Evolutionary conservation across 2,113 vertebrate species (phyloP).

Genomic region (Cairina moschata): DNA sequence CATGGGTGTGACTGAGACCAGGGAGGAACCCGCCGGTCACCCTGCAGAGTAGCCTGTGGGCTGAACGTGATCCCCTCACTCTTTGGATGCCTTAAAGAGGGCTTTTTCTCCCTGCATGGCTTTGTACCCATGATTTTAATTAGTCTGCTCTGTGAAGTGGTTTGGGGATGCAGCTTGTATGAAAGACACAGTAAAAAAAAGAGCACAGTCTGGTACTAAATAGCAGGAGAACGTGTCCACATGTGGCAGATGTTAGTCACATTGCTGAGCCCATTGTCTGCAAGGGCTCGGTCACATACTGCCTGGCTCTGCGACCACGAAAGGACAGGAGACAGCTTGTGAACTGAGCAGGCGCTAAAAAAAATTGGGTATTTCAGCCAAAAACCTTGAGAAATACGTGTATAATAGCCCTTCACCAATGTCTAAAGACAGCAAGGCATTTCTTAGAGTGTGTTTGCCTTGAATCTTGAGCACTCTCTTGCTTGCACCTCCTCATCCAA

Average conservation of each 20-base stretch:
- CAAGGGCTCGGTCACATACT: not conserved
- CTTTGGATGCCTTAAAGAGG: not conserved
- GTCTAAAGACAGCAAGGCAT: rapidly evolving
- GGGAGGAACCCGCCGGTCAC: not conserved
- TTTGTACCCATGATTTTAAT: not conserved
- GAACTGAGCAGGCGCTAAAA: not conserved
- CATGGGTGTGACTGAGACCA: not conserved
- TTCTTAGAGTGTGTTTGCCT: rapidly evolving
- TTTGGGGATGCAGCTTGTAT: not conserved
- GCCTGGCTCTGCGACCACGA: not conserved
- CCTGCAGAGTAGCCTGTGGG: not conserved
- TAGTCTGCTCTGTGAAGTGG: constrained; percentile 45
- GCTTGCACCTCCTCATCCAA: rapidly evolving
- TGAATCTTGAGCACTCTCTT: not conserved
- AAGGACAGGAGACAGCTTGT: rapidly evolving
- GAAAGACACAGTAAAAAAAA: not conserved
- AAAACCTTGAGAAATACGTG: not conserved
- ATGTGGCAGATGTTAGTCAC: constrained; percentile 37
- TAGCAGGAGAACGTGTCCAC: not conserved
- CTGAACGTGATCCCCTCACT: not conserved
- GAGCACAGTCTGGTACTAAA: not conserved
- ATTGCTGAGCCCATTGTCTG: not conserved
- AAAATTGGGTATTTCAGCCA: rapidly evolving
- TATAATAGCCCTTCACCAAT: rapidly evolving
- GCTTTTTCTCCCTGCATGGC: not conserved